These are phyloP conservation scores for Bucco capensis DNA, from an alignment of 2,113 vertebrate species.

Conservation along the genomic window DNA sequence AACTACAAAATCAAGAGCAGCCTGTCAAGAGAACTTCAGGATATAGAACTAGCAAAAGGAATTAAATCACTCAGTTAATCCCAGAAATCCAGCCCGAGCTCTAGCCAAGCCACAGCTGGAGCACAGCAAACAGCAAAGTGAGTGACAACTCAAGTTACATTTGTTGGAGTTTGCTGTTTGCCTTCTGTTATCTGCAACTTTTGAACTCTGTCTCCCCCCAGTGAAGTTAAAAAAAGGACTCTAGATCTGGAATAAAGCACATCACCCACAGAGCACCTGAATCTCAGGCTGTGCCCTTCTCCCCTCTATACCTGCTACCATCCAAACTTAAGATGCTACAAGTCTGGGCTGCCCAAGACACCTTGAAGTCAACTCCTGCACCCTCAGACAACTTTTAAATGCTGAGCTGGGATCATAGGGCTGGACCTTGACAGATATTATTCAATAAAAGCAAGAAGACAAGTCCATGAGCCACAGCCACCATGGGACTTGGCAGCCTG, in stretches of 20 bases:
- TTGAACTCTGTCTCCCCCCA: neutral
- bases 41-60: neutral
- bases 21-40: neutral
- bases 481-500: rapidly evolving
- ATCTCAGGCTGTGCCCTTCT: neutral
- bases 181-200: neutral
- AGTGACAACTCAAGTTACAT: rapidly evolving
- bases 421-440: neutral
- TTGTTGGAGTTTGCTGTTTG: rapidly evolving
- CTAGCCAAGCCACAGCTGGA: neutral
- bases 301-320: rapidly evolving
- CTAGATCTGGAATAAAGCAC: neutral
- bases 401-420: neutral
- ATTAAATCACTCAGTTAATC: neutral
- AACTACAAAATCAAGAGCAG: neutral
- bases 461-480: neutral
- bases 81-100: neutral
- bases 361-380: rapidly evolving
- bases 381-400: rapidly evolving
- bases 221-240: neutral
- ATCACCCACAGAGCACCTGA: rapidly evolving
- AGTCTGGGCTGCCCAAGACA: neutral
- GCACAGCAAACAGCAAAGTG: neutral
- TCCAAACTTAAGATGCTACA: neutral
- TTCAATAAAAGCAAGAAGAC: neutral